Conservation (phyloP, 2,888 invertebrate species). For the Drosophila mettleri region DNA sequence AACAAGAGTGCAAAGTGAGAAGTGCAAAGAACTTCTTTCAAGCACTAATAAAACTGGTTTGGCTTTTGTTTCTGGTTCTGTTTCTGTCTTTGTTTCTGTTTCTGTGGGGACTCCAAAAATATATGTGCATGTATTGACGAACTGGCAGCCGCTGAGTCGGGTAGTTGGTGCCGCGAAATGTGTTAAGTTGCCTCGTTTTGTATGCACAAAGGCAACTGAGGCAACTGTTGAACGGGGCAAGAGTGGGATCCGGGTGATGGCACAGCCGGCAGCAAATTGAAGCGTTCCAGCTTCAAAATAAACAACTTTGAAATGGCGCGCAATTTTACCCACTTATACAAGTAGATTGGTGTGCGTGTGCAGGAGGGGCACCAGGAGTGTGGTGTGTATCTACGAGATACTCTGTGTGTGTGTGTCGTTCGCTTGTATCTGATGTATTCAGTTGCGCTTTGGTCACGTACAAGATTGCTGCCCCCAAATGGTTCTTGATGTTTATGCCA, state of each 20-base stretch:
- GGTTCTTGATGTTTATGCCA: slow-evolving; percentile 60
- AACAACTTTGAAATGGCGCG: slow-evolving; percentile 78
- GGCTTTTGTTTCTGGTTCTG: slow-evolving; percentile 33
- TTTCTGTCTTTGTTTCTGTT: slow-evolving; percentile 19
- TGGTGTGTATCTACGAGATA: slow-evolving; percentile 48
- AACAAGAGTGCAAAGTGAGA: slow-evolving; percentile 47
- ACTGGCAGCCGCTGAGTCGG: slow-evolving; percentile 40
- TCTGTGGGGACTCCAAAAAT: slow-evolving; percentile 26
- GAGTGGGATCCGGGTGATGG: background rate
- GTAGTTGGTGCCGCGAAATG: slow-evolving; percentile 61
- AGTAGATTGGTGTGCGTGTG: slow-evolving; percentile 20
- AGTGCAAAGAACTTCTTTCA: slow-evolving; percentile 76
- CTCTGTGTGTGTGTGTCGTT: slow-evolving; percentile 31
- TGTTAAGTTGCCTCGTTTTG: slow-evolving; percentile 73
- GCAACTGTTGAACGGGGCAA: slow-evolving; percentile 12
- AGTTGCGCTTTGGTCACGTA: slow-evolving; percentile 77
- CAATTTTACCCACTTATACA: slow-evolving; percentile 61
- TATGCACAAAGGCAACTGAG: slow-evolving; percentile 69
- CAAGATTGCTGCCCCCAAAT: slow-evolving; percentile 65
- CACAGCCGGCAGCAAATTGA: slow-evolving; percentile 45
- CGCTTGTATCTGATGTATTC: slow-evolving; percentile 36
- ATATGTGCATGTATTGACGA: slow-evolving; percentile 35
- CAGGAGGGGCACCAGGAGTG: slow-evolving; percentile 7
- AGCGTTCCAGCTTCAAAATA: slow-evolving; percentile 66
- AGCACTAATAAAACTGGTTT: slow-evolving; percentile 71